These are phyloP conservation scores for Ochropleura plecta DNA, from an alignment of 2,888 invertebrate species.

Conservation along the genomic window DNA sequence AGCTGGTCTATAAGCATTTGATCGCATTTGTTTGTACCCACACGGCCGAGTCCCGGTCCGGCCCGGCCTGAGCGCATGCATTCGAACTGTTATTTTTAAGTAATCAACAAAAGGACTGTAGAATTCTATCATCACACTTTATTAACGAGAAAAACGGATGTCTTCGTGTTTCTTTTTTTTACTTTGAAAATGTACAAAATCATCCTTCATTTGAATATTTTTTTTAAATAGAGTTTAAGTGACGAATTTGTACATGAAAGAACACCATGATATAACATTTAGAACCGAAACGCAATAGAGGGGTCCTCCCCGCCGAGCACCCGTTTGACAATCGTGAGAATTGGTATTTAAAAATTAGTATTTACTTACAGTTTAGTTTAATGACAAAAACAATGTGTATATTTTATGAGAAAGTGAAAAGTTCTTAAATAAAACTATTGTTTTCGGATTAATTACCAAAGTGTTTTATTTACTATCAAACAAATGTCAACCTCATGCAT, in stretches of 20 bases:
- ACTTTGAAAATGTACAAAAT: conserved; percentile 90
- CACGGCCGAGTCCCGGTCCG: conserved; percentile 47
- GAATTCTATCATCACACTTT: conserved; percentile 89
- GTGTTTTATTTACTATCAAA: conserved; percentile 86
- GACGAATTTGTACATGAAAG: conserved; percentile 87
- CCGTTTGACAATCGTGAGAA: conserved; percentile 84
- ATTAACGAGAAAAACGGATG: conserved; percentile 82
- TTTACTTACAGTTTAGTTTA: conserved; percentile 91
- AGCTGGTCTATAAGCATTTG: conserved; percentile 78
- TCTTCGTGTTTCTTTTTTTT: conserved; percentile 82
- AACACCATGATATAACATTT: conserved; percentile 76
- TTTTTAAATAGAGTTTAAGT: conserved; percentile 88
- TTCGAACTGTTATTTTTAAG: conserved; percentile 87
- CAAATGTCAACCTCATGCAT: conserved; percentile 63
- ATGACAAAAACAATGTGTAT: conserved; percentile 91
- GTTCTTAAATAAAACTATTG: conserved; percentile 91
- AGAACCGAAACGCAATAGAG: conserved; percentile 78
- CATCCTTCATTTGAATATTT: conserved; percentile 88
- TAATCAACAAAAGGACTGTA: conserved; percentile 87
- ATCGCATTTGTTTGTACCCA: conserved; percentile 77
- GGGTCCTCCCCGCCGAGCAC: conserved; percentile 74
- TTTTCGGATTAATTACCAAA: conserved; percentile 89
- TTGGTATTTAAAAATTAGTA: conserved; percentile 91
- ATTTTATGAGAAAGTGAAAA: conserved; percentile 91
- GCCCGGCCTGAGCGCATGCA: conserved; percentile 62